These are phyloP conservation scores for Astropecten irregularis DNA, from an alignment of 53 echinoderm and acorn worm genomes.

Conservation along the genomic window DNA sequence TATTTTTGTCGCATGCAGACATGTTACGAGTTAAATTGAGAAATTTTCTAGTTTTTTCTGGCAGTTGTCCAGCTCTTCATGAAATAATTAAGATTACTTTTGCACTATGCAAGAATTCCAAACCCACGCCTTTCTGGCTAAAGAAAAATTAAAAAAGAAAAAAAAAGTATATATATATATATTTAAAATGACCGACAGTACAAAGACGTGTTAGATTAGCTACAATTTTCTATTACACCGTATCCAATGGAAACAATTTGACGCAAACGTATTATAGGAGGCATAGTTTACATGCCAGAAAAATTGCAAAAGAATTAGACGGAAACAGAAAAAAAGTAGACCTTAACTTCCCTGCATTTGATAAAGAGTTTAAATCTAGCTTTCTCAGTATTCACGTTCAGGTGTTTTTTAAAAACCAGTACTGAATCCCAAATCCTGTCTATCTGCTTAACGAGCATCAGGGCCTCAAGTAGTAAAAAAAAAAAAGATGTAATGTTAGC, in stretches of 20 bases:
- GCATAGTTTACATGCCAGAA: background rate
- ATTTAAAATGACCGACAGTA: conserved; percentile 55
- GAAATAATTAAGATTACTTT: conserved; percentile 58
- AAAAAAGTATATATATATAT: conserved; percentile 39
- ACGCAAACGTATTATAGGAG: conserved; percentile 2
- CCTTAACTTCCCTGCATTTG: conserved; percentile 47
- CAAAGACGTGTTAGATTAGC: conserved; percentile 29
- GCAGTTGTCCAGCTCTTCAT: conserved; percentile 61
- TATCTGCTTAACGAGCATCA: conserved; percentile 54
- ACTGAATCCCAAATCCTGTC: conserved; percentile 56
- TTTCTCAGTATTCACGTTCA: conserved; percentile 74
- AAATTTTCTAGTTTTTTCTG: conserved; percentile 51
- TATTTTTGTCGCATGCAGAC: conserved; percentile 58
- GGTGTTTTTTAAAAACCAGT: conserved; percentile 74
- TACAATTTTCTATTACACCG: conserved; percentile 46
- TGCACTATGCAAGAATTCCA: conserved; percentile 68
- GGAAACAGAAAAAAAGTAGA: background rate
- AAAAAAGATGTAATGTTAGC: conserved; percentile 48
- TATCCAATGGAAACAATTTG: conserved; percentile 14
- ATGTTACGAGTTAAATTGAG: conserved; percentile 29
- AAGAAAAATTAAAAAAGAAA: conserved; percentile 22
- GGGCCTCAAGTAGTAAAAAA: conserved; percentile 50
- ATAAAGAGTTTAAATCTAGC: conserved; percentile 54
- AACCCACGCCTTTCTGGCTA: conserved; percentile 54
- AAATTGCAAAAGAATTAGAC: conserved; percentile 3